These are phyloP conservation scores for Ormyrus rosae DNA, from an alignment of 2,888 invertebrate species.

Conservation along the genomic window DNA sequence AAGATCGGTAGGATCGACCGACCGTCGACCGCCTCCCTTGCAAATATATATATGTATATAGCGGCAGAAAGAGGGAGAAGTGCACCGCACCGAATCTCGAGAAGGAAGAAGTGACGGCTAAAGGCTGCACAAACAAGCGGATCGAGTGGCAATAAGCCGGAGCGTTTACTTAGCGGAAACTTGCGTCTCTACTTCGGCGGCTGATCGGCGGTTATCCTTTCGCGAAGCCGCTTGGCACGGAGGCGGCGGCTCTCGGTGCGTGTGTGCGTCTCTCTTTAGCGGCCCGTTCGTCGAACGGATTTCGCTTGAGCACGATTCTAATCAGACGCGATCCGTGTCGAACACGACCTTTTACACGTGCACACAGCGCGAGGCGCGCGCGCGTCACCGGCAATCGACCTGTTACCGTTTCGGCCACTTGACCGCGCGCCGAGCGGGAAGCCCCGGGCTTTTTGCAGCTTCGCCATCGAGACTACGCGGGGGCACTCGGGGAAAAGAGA, in stretches of 20 bases:
- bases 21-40: not conserved
- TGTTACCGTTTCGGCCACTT: no score
- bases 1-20: not conserved
- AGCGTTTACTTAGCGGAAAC: constrained; percentile 35
- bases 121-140: constrained; percentile 23
- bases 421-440: no score
- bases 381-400: not conserved
- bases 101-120: constrained; percentile 1
- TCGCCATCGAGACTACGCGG: no score
- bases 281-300: not conserved
- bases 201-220: constrained; percentile 27
- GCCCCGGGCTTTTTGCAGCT: no score
- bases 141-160: constrained; percentile 42
- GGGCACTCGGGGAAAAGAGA: no score
- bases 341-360: no score
- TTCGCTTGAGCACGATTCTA: constrained; percentile 38
- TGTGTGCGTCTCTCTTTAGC: not conserved
- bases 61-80: not conserved
- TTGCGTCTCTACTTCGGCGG: constrained; percentile 2
- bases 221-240: constrained; percentile 15
- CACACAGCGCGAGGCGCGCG: not conserved
- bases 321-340: not conserved
- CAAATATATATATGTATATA: not conserved
- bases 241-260: not conserved
- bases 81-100: not conserved